Evolutionary conservation across 2,113 vertebrate genomes (phyloP).

Genomic region (Macaca mulatta): DNA sequence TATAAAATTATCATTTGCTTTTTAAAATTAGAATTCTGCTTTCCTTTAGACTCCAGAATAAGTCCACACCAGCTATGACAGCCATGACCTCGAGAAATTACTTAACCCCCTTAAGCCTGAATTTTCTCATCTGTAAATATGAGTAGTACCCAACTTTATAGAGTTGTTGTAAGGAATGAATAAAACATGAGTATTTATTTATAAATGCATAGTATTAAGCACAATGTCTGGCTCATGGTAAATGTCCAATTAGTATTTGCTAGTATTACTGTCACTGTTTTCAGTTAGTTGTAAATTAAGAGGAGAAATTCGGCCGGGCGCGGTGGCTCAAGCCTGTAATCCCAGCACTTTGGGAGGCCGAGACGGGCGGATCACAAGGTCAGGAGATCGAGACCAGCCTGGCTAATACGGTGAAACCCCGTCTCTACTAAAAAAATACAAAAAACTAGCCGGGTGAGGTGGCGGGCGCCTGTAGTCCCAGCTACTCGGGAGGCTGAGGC

Average conservation of each 20-base stretch:
- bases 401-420: too few species aligned
- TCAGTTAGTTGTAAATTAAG: slow-evolving; percentile 26
- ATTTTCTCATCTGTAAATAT: neutral
- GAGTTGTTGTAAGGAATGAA: neutral
- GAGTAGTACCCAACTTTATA: neutral
- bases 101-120: neutral
- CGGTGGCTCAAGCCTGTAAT: too few species aligned
- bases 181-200: neutral
- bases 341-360: too few species aligned
- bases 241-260: neutral
- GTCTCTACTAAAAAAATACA: too few species aligned
- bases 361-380: too few species aligned
- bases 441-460: too few species aligned
- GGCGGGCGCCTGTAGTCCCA: too few species aligned
- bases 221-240: neutral
- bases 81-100: neutral
- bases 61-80: neutral
- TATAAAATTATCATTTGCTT: slow-evolving; percentile 19
- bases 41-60: neutral
- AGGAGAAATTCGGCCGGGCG: neutral
- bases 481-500: too few species aligned
- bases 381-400: too few species aligned
- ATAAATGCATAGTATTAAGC: neutral
- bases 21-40: slow-evolving; percentile 35
- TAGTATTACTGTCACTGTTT: neutral